A percentile compares a stretch with the other conserved stretches of the same genome.
Evolutionary conservation across 2,888 invertebrate species (phyloP).

Genomic region (Drosophila fungiperda): DNA sequence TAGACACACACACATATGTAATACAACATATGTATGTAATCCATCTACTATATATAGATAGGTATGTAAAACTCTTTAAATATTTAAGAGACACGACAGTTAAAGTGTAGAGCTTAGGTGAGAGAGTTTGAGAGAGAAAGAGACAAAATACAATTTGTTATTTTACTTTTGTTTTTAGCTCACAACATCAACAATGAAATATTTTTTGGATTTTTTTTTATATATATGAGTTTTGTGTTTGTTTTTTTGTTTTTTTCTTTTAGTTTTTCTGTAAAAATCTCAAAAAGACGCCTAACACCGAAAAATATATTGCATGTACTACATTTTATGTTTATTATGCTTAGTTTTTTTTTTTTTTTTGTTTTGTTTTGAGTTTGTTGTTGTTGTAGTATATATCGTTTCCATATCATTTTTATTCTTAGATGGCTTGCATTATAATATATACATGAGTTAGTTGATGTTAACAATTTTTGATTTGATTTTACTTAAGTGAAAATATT

Average conservation of each 20-base stretch:
- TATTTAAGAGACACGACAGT: constrained; percentile 74
- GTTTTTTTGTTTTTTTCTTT: constrained; percentile 29
- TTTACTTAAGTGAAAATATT: constrained; percentile 43
- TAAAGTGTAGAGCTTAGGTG: constrained; percentile 65
- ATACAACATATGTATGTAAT: constrained; percentile 8
- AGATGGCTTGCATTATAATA: constrained; percentile 58
- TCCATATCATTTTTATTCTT: constrained; percentile 36
- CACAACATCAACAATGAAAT: constrained; percentile 85
- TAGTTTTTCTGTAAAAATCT: constrained; percentile 79
- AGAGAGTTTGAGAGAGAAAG: constrained; percentile 66
- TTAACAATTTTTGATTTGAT: constrained; percentile 72
- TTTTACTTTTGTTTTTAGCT: constrained; percentile 55
- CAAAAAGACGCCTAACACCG: constrained; percentile 85
- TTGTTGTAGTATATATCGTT: constrained; percentile 24
- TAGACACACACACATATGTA: constrained; percentile 25
- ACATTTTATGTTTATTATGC: constrained; percentile 68
- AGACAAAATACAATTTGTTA: constrained; percentile 66
- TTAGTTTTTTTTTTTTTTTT: constrained; percentile 44
- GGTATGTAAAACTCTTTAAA: constrained; percentile 65
- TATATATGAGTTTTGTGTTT: constrained; percentile 45
- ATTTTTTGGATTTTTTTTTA: constrained; percentile 63
- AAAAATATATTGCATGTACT: constrained; percentile 84
- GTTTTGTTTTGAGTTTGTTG: constrained; percentile 32
- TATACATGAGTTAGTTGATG: constrained; percentile 82
- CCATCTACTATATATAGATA: constrained; percentile 12